Evolutionary conservation across 2,888 invertebrate genomes (phyloP).

Genomic region (Netelia fuscicornis): DNA sequence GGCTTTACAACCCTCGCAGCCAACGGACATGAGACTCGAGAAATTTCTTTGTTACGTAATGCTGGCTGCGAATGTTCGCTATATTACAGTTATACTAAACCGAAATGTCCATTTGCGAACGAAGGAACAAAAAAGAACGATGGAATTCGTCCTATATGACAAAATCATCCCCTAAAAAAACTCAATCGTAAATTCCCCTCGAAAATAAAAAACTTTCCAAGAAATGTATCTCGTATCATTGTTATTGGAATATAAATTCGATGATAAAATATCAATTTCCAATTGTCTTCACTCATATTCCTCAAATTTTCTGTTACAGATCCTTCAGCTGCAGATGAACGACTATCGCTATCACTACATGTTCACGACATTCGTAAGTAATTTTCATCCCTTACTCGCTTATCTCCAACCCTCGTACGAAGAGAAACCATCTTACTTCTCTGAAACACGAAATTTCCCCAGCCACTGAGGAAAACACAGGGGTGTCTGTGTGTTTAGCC

Average conservation of each 20-base stretch:
- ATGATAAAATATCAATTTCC: neutral
- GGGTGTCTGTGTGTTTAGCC: neutral
- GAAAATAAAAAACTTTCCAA: neutral
- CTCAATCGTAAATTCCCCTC: slow-evolving; percentile 2
- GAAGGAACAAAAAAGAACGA: too few relatives aligned
- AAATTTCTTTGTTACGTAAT: slow-evolving; percentile 37
- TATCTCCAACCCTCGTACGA: neutral
- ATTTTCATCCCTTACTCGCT: slow-evolving; percentile 6
- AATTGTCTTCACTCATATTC: neutral
- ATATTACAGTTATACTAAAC: slow-evolving; percentile 2
- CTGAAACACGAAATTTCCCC: neutral
- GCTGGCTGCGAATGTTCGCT: slow-evolving; percentile 8
- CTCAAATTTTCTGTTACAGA: slow-evolving; percentile 87
- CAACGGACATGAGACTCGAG: neutral
- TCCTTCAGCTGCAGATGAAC: slow-evolving; percentile 97
- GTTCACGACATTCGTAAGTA: slow-evolving; percentile 97
- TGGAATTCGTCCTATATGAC: slow-evolving; percentile 15
- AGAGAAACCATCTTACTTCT: neutral
- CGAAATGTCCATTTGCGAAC: too few relatives aligned
- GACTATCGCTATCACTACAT: slow-evolving; percentile 97
- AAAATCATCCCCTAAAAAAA: slow-evolving; percentile 6
- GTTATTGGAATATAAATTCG: neutral
- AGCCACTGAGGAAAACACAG: neutral
- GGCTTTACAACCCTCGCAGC: neutral
- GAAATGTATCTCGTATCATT: neutral